phyloP scores from a whole-genome alignment of 1,140 invertebrate species.

The Nephotettix cincticeps region DNA sequence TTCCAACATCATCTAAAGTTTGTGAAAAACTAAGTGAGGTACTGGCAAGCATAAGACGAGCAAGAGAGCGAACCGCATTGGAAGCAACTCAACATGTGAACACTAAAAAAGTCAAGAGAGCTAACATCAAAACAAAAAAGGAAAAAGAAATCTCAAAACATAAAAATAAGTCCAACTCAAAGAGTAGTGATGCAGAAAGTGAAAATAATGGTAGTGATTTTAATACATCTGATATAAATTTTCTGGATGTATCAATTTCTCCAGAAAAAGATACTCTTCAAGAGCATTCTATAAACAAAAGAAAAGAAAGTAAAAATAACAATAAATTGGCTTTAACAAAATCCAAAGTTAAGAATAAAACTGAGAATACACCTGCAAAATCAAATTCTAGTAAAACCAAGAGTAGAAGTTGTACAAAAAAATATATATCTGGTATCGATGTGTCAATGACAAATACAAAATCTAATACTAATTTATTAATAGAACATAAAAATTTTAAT shows the following conservation, averaged over 20 bases:
- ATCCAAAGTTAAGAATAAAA: too few species aligned
- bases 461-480: too few species aligned
- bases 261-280: neutral
- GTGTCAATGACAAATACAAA: too few species aligned
- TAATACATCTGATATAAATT: neutral
- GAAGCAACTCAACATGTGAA: conserved; percentile 13
- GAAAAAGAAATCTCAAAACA: neutral
- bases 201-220: neutral
- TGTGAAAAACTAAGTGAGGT: conserved; percentile 35
- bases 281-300: neutral
- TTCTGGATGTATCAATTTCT: neutral
- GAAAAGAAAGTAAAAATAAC: neutral
- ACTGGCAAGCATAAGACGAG: conserved; percentile 30
- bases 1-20: conserved; percentile 11
- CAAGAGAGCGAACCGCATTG: conserved; percentile 26
- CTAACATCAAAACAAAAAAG: neutral
- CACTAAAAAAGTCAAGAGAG: neutral
- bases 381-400: too few species aligned
- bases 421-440: too few species aligned
- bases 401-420: too few species aligned
- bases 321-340: neutral
- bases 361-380: too few species aligned
- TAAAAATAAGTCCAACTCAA: conserved; percentile 2
- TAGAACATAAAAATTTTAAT: too few species aligned
- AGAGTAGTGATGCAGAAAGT: neutral